Base-by-base conservation (phyloP, 2,113 vertebrate species). In the Oriolus oriolus region DNA sequence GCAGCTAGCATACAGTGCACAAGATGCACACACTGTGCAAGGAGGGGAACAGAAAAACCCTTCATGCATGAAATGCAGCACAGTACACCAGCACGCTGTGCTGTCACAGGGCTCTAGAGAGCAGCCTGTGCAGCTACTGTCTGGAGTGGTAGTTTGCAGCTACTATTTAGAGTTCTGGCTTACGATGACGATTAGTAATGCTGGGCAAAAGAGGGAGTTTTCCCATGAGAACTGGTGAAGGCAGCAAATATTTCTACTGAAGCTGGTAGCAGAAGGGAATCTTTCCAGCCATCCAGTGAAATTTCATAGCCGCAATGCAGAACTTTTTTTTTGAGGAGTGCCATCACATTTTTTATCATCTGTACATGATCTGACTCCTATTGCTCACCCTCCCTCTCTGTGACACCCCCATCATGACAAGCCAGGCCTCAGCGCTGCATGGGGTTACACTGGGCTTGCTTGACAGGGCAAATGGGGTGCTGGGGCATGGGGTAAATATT, bases 381-480 rank as follows among this genome's bases (percentile, higher is more conserved):
- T 27, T 0, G 0, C 23, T 77, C 3, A 1, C 44, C 19, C 8
- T 85, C 30, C 21, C 11, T 63, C 50, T 30, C 28, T 26, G 28
- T 56, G 59, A 35, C n/a, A 28, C 12, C 17, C 5, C 6, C 0
- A 2, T 11, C 24, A 22, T 35, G 42, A 61, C 44, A 44, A 75
- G 33, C 11, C 71, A 30, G 60, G 19, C 42, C 33, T 31, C 39
- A 8, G 60, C 0, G 0, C 33, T 37, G 12, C 33, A 7, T 2
- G 6, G 23, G 9, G 10, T 64, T 64, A 30, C 4, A 2, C 28
- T 2, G 8, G 35, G 18, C 19, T 92, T 54, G 31, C 41, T 59
- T 23, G 35, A 21, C 1, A 3, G 52, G 28, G 39, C 0, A 0
- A 52, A 21, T 10, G 10, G 31, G 11, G 16, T 63, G 20, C 50